Conservation (phyloP, 2,797 vertebrate genomes). For the Sternotherus odoratus region DNA sequence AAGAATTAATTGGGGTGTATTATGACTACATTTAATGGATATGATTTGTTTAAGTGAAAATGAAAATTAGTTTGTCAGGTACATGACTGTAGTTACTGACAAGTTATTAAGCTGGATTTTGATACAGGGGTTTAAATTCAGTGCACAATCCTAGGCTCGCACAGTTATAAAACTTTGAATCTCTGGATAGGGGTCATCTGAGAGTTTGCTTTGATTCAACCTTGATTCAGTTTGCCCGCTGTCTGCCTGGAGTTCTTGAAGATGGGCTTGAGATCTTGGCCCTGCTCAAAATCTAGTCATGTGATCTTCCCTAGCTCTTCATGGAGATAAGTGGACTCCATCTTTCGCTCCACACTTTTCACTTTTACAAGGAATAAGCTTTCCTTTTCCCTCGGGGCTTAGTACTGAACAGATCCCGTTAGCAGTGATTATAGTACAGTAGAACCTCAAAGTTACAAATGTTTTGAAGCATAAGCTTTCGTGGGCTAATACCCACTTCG, state of each 20-base stretch:
- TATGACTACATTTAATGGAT: not conserved
- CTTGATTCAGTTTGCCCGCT: not conserved
- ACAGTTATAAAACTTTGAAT: not conserved
- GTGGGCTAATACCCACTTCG: too few species aligned
- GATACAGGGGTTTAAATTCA: not conserved
- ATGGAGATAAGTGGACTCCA: not conserved
- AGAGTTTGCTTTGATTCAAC: not conserved
- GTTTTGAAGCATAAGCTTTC: too few species aligned
- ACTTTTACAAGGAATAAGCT: not conserved
- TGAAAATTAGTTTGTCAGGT: not conserved
- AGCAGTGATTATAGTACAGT: not conserved
- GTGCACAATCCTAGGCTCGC: not conserved
- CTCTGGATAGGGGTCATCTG: rapidly evolving
- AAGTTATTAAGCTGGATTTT: not conserved
- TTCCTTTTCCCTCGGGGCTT: not conserved
- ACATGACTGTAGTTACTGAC: not conserved
- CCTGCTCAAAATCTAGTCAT: not conserved
- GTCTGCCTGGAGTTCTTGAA: not conserved
- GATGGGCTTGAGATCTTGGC: not conserved
- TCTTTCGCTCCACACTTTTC: not conserved
- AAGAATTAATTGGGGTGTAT: rapidly evolving
- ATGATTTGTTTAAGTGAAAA: not conserved
- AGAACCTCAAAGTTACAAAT: too few species aligned
- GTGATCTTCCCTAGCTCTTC: not conserved
- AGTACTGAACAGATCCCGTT: not conserved